Evolutionary conservation across 2,888 invertebrate species (phyloP), one percentile per base, ranked within the genome.

Genomic region (Sphecodes monilicornis): DNA sequence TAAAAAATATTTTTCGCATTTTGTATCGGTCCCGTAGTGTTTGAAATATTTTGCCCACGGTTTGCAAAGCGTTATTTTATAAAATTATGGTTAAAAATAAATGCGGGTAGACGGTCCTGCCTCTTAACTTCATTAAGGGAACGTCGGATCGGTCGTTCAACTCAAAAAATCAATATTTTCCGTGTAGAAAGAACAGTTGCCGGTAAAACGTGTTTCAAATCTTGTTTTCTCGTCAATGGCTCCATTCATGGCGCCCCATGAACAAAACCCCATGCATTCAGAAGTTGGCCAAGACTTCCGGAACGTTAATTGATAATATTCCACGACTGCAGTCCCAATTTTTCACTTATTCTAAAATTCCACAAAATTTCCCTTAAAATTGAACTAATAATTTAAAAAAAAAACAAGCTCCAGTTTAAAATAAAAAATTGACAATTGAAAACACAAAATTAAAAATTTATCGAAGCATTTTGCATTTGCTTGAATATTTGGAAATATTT

Each of bases 221-320:
- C 75, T 80, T 78, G 74, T 81, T 77, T 82, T 57, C 60, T 76
- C 80, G 80, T 91, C 88, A 92, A 92, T 91, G 91, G 87, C 54
- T 66, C 90, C 88, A 91, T 92, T 92, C 89, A 91, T 89, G 78
- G 78, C 76, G 78, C 54, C 76, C 80, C 66, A 77, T 86, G 85
- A 75, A 88, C 90, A 89, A 89, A 85, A 90, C 70, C 84, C 41
- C 57, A 68, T 64, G 75, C 79, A 75, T 79, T 72, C 78, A 60
- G 32, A 16, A 6, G 32, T 29, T 36, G 22, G 13, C 6, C 36
- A 78, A 74, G 64, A 46, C 69, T 73, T 22, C 32, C 22, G 22
- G 22, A 68, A 72, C 32, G 22, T 54, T 57, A 18, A 32, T 66
- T 36, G 66, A 66, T 66, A 36, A 66, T 66, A 66, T 66, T 66